phyloP scores from a whole-genome alignment of 2,888 invertebrate species.

The Gastrophysa polygoni region DNA sequence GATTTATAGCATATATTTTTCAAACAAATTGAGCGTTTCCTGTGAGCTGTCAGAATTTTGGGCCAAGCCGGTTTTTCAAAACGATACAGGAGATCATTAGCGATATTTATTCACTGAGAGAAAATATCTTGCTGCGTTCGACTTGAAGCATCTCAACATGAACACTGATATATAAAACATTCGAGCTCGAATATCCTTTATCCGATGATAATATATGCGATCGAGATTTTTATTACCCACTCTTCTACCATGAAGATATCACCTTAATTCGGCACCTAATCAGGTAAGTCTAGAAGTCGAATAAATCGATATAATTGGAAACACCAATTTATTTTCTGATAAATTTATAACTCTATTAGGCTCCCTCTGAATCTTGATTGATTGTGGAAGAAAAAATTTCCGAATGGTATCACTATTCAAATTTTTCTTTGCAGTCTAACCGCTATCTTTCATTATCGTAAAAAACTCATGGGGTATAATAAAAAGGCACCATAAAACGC shows the following conservation, averaged over 20 bases:
- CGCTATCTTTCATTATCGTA: not conserved
- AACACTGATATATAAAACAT: no score
- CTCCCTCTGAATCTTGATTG: not conserved
- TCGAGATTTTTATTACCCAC: no score
- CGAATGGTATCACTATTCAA: not conserved
- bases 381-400: not conserved
- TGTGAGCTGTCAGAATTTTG: not conserved
- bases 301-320: not conserved
- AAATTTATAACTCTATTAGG: not conserved
- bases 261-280: not conserved
- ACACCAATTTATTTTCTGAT: not conserved
- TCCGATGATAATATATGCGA: no score
- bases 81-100: not conserved
- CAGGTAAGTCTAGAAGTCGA: not conserved
- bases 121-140: no score
- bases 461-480: not conserved
- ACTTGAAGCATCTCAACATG: no score
- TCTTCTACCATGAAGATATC: not conserved
- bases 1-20: not conserved
- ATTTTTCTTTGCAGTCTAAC: not conserved
- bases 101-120: not conserved
- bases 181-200: no score
- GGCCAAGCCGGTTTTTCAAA: not conserved
- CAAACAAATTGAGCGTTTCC: not conserved
- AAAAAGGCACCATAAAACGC: conserved; percentile 11